Base-by-base conservation (phyloP, 1,140 invertebrate genomes). In the Cephus cinctus region DNA sequence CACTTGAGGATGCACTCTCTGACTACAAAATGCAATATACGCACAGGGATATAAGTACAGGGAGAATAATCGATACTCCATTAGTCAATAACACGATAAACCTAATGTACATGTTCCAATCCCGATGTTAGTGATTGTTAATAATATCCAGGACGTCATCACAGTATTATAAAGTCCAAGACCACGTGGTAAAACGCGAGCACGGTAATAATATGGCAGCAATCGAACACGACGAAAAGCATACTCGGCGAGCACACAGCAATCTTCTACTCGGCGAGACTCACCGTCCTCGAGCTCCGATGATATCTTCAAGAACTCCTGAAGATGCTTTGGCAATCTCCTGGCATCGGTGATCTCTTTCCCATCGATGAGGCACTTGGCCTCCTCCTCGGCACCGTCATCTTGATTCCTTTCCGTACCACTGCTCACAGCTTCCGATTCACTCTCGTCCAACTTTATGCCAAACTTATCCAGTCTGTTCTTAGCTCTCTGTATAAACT, bases 401-500 rank as follows among this genome's bases (percentile, higher is more conserved):
- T 63, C 59, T 25, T 55, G 61, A 15, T 47, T 52, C 3, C 41
- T 52, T 8, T 59, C 12, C 2, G 44, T 44, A 18, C 45, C 67
- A 27, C 68, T 69, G 0, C 54, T 61, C 44, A 77, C 77, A 20
- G 76, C 73, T 23, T 81, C 77, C 8, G 78, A 65, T 1, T 71
- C 69, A 30, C 58, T 59, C 46, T 82, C 79, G 39, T 84, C 81
- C 43, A 83, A 73, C 43, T 73, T 69, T 46, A 82, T 81, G 18
- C 81, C 83, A 52, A 80, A 77, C 61, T 81, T 86, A 54, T 69
- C 67, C 74, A 83, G 78, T 38, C 79, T 75, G 46, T 76, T 77
- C 53, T 80, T 83, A 5, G 87, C 86, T 55, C 80, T 84, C 21
- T 80, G 80, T 59, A 90, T 84, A 57, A 90, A 90, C 57, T 90